Evolutionary conservation across 1,140 invertebrate genomes (phyloP).

Genomic region (Lasioglossum baleicum): DNA sequence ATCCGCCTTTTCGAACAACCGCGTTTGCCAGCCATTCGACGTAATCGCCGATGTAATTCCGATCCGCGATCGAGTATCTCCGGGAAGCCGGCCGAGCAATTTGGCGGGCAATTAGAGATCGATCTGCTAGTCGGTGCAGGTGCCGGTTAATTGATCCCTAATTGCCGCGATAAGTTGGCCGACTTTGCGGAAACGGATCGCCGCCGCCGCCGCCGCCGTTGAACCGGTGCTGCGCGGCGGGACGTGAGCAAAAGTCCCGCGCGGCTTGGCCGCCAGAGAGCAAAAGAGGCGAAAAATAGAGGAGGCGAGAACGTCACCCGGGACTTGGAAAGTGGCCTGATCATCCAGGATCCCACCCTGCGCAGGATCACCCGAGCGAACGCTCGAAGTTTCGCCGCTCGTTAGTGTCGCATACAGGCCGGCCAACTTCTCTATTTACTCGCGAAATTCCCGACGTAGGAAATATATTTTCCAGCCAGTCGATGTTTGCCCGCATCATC

Average conservation of each 20-base stretch:
- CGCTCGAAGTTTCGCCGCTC: slow-evolving; percentile 60
- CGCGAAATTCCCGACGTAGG: slow-evolving; percentile 56
- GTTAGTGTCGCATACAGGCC: slow-evolving; percentile 63
- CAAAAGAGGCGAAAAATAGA: not conserved
- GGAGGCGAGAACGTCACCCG: not conserved
- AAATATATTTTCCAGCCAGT: slow-evolving; percentile 42
- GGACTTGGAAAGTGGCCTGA: slow-evolving; percentile 44
- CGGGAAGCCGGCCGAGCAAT: slow-evolving; percentile 21
- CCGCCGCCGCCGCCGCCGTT: too few relatives aligned
- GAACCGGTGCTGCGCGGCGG: too few relatives aligned
- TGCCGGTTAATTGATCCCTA: slow-evolving; percentile 54
- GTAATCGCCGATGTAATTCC: slow-evolving; percentile 18
- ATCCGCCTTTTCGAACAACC: not conserved
- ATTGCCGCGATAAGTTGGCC: slow-evolving; percentile 51
- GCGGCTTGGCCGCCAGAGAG: slow-evolving; percentile 10
- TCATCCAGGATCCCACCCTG: slow-evolving; percentile 32
- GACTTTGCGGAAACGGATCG: slow-evolving; percentile 12
- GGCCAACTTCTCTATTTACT: slow-evolving; percentile 62
- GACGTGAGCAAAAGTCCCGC: slow-evolving; percentile 15
- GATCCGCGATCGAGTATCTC: slow-evolving; percentile 17
- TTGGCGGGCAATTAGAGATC: slow-evolving; percentile 64
- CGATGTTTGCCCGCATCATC: slow-evolving; percentile 25
- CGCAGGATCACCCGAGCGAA: slow-evolving; percentile 38
- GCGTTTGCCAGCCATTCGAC: not conserved
- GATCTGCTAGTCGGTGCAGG: slow-evolving; percentile 54